Conservation (phyloP, 2,113 vertebrate genomes). For the Tupaia tana region DNA sequence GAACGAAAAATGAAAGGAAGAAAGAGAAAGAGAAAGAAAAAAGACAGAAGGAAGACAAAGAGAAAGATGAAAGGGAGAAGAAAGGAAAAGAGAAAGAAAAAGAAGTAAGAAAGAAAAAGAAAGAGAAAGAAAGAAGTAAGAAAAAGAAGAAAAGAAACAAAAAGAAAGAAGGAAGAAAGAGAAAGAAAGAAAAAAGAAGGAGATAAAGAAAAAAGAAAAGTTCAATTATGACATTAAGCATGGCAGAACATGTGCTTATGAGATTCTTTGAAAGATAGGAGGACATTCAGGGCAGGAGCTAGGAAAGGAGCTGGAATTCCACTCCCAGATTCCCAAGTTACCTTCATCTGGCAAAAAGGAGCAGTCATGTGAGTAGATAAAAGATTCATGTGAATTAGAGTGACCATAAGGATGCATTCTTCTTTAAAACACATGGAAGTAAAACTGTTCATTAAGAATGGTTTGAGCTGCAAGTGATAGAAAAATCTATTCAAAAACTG, state of each 20-base stretch:
- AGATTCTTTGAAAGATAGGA: background rate
- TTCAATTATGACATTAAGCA: background rate
- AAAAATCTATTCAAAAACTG: background rate
- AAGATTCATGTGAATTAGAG: background rate
- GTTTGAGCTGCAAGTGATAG: background rate
- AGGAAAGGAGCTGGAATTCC: accelerated
- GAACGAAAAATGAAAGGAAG: too few species aligned
- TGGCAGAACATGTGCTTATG: background rate
- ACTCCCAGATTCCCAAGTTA: background rate
- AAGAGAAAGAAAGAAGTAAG: background rate
- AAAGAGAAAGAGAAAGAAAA: too few species aligned
- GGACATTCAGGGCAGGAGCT: background rate
- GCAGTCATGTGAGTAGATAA: background rate
- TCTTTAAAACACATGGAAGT: background rate
- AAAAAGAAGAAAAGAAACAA: too few species aligned
- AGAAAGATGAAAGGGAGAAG: too few species aligned
- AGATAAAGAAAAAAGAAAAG: background rate
- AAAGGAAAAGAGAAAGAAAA: too few species aligned
- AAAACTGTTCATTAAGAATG: background rate
- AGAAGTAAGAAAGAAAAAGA: too few species aligned
- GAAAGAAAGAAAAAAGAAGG: too few species aligned
- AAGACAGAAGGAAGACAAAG: too few species aligned
- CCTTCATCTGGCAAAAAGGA: background rate
- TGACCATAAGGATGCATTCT: background rate
- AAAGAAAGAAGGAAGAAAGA: background rate